phyloP scores from a whole-genome alignment of 1,140 invertebrate species.

The Lasaia peninsularis region DNA sequence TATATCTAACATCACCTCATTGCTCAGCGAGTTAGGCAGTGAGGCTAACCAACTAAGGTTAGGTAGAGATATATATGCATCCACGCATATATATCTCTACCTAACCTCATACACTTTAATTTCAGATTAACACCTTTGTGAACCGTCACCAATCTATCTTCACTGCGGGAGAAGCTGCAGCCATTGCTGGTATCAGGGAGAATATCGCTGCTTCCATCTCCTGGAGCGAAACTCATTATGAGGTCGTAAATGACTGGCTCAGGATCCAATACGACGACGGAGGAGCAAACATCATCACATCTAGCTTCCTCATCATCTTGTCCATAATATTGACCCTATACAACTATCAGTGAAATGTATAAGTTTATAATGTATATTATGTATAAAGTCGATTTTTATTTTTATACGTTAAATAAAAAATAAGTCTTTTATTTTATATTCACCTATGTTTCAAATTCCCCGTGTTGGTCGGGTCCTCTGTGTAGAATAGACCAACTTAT shows the following conservation, averaged over 20 bases:
- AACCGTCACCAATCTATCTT: slow-evolving; percentile 40
- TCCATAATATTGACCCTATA: slow-evolving; percentile 41
- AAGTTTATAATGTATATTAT: background rate
- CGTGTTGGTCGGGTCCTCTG: too few relatives aligned
- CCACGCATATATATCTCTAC: too few relatives aligned
- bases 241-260: slow-evolving; percentile 47
- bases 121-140: slow-evolving; percentile 44
- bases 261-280: slow-evolving; percentile 33
- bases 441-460: too few relatives aligned
- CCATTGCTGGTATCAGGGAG: slow-evolving; percentile 47
- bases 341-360: slow-evolving; percentile 15
- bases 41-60: too few relatives aligned
- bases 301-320: slow-evolving; percentile 44
- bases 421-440: background rate
- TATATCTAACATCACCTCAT: too few relatives aligned
- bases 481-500: too few relatives aligned
- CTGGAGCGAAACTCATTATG: slow-evolving; percentile 42
- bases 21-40: too few relatives aligned
- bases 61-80: too few relatives aligned
- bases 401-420: background rate
- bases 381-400: background rate
- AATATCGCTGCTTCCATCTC: slow-evolving; percentile 54
- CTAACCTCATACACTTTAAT: slow-evolving; percentile 5
- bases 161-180: slow-evolving; percentile 51
- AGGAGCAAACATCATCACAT: slow-evolving; percentile 35